Evolutionary conservation across 2,113 vertebrate genomes (phyloP).

Genomic region (Pygoscelis antarcticus): DNA sequence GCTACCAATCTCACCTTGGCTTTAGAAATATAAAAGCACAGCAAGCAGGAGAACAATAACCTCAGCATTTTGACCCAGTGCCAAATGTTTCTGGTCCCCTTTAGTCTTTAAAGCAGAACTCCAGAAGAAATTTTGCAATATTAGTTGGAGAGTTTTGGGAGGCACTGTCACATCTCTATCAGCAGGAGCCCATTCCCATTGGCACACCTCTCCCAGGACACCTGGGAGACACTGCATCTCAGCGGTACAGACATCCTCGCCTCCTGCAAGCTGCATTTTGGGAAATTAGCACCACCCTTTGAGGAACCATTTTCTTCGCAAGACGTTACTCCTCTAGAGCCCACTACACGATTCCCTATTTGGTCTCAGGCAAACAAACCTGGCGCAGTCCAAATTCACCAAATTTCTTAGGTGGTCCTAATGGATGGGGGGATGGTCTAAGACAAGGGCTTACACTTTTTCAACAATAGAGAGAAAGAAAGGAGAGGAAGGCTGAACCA

Average conservation of each 20-base stretch:
- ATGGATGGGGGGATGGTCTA: background rate
- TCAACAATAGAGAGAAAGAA: background rate
- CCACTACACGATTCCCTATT: background rate
- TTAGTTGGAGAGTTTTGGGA: background rate
- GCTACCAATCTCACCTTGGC: background rate
- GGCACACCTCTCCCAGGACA: background rate
- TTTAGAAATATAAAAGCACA: background rate
- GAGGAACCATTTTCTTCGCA: background rate
- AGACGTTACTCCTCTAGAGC: background rate
- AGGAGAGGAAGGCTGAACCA: background rate
- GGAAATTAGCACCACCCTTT: background rate
- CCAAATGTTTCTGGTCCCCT: background rate
- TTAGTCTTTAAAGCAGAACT: background rate
- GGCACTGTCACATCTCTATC: background rate
- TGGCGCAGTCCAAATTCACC: background rate
- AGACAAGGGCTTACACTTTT: background rate
- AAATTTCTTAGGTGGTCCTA: background rate
- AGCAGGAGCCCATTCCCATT: background rate
- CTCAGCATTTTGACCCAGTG: background rate
- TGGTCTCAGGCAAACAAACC: background rate
- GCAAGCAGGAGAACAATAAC: background rate
- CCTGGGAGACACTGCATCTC: background rate
- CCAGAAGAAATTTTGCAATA: background rate
- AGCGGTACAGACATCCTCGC: rapidly evolving
- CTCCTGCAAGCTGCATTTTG: background rate